Base-by-base conservation (phyloP, 2,797 vertebrate genomes). In the Alca torda region DNA sequence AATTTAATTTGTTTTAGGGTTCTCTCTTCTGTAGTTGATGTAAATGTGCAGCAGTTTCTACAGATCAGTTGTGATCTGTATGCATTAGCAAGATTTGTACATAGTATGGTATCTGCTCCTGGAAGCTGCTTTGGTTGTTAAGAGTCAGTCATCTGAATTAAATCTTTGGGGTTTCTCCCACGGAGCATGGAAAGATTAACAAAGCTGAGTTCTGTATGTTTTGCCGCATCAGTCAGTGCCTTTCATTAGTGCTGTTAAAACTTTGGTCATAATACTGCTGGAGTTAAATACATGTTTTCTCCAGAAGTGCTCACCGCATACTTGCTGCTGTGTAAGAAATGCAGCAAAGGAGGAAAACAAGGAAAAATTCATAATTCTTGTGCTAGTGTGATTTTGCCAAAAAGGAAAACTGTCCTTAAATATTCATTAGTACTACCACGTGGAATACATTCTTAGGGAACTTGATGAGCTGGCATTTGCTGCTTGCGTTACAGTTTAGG, bases 351-450 rank as follows among this genome's bases (percentile, higher is more conserved):
- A 87, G 39, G 26, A 48, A 69, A 79, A 74, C 8, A 80, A 28
- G 33, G 33, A 37, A 59, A 93, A 96, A 54, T 2, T 15, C 5
- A 15, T 51, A 17, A 64, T 68, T 73, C 26, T 78, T 54, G 11
- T 54, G 33, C 28, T 37, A 43, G 14, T 0, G 0, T 31, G 56
- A 46, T 89, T 91, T 89, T 86, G 8, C 9, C 69, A 56, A 23
- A 41, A 53, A 87, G 50, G 33, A 81, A 54, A 78, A 45, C 5
- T 31, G 2, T 83, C 35, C 46, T 65, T 75, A 51, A 33, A 33
- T 24, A 1, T 51, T 86, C 25, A 9, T 8, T 51, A 5, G 13
- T 43, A 39, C 8, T 70, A 14, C 31, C 35, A 10, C 0, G 0
- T 24, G 64, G 31, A 84, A 64, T 19, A 21, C 24, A 5, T 67